These are phyloP conservation scores for Ptychoptera contaminata DNA, from an alignment of 2,888 invertebrate genomes.

Conservation along the genomic window DNA sequence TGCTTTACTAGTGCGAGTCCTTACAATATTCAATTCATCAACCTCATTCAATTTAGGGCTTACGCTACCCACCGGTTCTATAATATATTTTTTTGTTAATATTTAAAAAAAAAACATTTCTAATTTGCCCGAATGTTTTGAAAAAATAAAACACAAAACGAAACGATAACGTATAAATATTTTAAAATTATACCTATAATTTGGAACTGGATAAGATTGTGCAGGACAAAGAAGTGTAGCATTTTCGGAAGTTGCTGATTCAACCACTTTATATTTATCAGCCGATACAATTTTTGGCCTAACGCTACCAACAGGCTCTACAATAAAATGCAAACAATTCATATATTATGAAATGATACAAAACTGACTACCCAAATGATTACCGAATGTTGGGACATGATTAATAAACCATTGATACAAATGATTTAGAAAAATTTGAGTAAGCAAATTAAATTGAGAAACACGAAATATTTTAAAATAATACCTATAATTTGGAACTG, in stretches of 20 bases:
- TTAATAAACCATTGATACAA: too few species aligned
- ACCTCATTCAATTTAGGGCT: conserved; percentile 50
- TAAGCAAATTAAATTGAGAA: too few species aligned
- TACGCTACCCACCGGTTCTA: conserved; percentile 37
- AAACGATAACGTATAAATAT: background rate
- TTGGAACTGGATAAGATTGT: conserved; percentile 59
- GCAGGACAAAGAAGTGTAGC: conserved; percentile 56
- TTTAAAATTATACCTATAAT: conserved; percentile 37
- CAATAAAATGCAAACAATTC: conserved; percentile 8
- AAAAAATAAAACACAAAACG: background rate
- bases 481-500: conserved; percentile 52
- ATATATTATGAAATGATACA: conserved; percentile 10
- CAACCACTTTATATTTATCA: conserved; percentile 45
- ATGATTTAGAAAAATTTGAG: too few species aligned
- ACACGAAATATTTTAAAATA: too few species aligned
- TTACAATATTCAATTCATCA: conserved; percentile 42
- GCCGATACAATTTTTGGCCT: conserved; percentile 51
- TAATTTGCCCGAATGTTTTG: background rate
- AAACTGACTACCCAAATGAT: background rate
- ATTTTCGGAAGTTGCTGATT: conserved; percentile 31
- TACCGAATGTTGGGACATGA: conserved; percentile 12
- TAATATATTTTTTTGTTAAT: conserved; percentile 5
- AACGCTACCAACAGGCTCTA: conserved; percentile 37
- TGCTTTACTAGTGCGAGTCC: conserved; percentile 31
- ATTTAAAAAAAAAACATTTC: background rate